Conservation (phyloP, 2,113 vertebrate species). For the Erythrocercus mccallii region DNA sequence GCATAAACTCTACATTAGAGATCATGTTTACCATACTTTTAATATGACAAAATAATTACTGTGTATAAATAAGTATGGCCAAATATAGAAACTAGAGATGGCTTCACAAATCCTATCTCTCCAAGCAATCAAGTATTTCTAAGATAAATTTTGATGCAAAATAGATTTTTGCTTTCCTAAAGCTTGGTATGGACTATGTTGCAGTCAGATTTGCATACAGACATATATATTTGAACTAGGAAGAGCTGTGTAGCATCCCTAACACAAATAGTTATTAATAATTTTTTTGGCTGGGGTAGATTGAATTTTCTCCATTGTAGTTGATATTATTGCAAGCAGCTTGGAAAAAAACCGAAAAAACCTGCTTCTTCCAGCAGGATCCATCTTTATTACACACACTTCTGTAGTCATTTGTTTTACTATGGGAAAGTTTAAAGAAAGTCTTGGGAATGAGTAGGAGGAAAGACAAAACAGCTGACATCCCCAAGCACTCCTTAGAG, state of each 20-base stretch:
- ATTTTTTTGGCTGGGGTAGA: not conserved
- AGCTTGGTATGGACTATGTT: not conserved
- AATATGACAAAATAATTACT: not conserved
- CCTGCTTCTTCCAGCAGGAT: not conserved
- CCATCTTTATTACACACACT: not conserved
- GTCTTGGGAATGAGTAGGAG: not conserved
- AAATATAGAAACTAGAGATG: not conserved
- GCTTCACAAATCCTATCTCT: not conserved
- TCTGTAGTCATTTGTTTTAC: not conserved
- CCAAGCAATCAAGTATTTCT: not conserved
- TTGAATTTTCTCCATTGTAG: not conserved
- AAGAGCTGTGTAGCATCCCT: not conserved
- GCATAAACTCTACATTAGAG: not conserved
- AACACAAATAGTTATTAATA: not conserved
- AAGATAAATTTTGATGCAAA: not conserved
- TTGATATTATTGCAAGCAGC: not conserved
- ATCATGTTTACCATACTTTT: not conserved
- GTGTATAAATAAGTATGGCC: not conserved
- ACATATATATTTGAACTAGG: not conserved
- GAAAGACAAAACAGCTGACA: not conserved
- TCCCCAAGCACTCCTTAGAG: not conserved
- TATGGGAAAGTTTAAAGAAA: not conserved
- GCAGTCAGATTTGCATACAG: not conserved
- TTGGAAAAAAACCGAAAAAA: not conserved
- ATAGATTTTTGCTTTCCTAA: not conserved